Percentiles rank a stretch among this genome's conserved stretches.
phyloP scores from a whole-genome alignment of 2,888 invertebrate genomes.

The Drosophila multiciliata region DNA sequence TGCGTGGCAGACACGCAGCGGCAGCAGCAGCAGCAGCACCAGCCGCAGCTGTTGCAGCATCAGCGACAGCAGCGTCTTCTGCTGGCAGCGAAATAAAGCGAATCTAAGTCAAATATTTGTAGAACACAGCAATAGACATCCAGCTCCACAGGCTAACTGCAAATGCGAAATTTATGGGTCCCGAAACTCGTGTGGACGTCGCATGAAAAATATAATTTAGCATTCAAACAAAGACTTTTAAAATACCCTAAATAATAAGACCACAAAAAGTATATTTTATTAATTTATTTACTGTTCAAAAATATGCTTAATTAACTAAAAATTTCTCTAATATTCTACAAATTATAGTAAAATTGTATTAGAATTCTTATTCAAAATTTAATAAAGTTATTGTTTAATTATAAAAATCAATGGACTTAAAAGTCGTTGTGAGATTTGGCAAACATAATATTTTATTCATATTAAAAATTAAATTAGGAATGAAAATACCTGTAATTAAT shows the following conservation, averaged over 20 bases:
- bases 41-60: constrained; percentile 17
- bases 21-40: constrained; percentile 30
- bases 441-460: neutral
- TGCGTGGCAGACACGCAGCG: constrained; percentile 71
- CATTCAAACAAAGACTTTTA: neutral
- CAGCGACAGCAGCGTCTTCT: constrained; percentile 20
- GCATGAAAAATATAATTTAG: constrained; percentile 24
- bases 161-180: constrained; percentile 76
- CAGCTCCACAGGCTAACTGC: constrained; percentile 60
- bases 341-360: neutral
- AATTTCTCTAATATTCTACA: neutral
- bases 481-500: neutral
- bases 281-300: neutral
- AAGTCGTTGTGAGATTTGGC: neutral
- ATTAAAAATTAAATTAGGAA: neutral
- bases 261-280: neutral
- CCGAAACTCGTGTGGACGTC: constrained; percentile 64
- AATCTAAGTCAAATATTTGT: constrained; percentile 80
- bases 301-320: neutral
- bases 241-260: neutral
- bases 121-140: constrained; percentile 48
- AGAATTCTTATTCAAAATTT: neutral
- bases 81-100: constrained; percentile 33
- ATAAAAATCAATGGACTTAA: neutral
- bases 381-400: neutral